Conservation (phyloP, 2,888 invertebrate species). For the Plebejus argus region DNA sequence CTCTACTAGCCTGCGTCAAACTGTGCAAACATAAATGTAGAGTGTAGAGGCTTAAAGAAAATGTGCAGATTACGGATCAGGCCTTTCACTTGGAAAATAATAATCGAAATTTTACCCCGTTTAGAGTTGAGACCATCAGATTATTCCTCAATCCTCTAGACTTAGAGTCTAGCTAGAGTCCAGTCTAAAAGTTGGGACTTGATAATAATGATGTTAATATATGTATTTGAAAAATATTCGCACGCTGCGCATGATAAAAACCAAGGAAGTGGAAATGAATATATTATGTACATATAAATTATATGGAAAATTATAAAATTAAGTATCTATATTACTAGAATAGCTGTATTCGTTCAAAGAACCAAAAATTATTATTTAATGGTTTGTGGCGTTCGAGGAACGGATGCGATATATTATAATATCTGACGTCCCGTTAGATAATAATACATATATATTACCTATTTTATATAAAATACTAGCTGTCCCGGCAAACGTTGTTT, state of each 20-base stretch:
- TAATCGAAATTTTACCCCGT: neutral
- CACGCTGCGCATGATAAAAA: neutral
- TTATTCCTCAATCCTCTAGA: no score
- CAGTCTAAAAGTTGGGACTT: neutral
- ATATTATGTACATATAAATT: no score
- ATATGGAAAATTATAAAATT: neutral
- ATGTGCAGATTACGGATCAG: neutral
- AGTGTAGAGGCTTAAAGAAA: neutral
- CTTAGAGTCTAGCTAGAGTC: no score
- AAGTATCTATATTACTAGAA: neutral
- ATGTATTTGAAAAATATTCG: neutral
- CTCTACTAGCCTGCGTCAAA: constrained; percentile 1
- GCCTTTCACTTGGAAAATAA: neutral
- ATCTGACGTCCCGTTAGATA: neutral
- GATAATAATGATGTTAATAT: neutral
- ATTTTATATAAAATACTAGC: neutral
- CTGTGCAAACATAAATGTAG: constrained; percentile 3
- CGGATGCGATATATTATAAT: constrained; percentile 6
- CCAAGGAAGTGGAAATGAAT: constrained; percentile 8
- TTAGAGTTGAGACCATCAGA: no score
- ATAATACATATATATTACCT: neutral
- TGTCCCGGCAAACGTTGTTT: no score
- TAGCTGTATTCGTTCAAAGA: neutral
- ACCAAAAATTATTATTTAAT: neutral
- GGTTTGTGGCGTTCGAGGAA: neutral